Evolutionary conservation across 2,888 invertebrate species (phyloP), one percentile per base, ranked within the genome.

Genomic region (Dasysyrphus albostriatus): DNA sequence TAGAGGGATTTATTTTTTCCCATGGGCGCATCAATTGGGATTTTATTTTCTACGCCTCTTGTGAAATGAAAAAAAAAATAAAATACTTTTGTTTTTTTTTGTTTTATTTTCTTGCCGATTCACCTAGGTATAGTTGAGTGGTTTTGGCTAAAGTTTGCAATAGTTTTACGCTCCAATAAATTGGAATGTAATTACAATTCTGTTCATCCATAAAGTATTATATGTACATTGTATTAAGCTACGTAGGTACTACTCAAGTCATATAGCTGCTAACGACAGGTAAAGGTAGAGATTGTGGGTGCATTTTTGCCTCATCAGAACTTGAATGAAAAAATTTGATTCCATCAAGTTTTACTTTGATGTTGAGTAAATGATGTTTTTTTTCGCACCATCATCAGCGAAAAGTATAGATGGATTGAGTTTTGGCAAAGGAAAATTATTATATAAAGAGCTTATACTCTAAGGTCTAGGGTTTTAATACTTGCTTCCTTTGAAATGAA

Each of bases 141-240:
- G 56, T 58, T 61, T 61, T 6, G 77, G 56, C 14, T 39, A 56
- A 37, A 72, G 49, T 72, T 72, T 72, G 42, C 34, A 70, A 72
- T 77, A 59, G 73, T 65, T 77, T 49, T 77, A 84, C 59, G 84
- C 84, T 84, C 72, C 39, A 76, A 67, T 76, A 84, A 84, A 67
- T 76, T 67, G 39, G 10, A 76, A 76, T 69, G 69, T 44, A 42
- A 72, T 75, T 75, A 63, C 10, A 54, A 69, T 69, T 69, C 39
- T 69, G 39, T 49, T 69, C 51, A 69, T 37, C 54, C 54, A 39
- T 54, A 54, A 42, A 37, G 44, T 44, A 37, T 49, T 37, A 34
- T 32, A 34, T 34, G 34, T 29, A 29, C 1, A 24, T n/a, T n/a
- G n/a, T n/a, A n/a, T n/a, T 24, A 54, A 54, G 7, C 3, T 29